These are phyloP conservation scores for Eudyptes chrysolophus DNA, from an alignment of 2,113 vertebrate species.

Conservation along the genomic window DNA sequence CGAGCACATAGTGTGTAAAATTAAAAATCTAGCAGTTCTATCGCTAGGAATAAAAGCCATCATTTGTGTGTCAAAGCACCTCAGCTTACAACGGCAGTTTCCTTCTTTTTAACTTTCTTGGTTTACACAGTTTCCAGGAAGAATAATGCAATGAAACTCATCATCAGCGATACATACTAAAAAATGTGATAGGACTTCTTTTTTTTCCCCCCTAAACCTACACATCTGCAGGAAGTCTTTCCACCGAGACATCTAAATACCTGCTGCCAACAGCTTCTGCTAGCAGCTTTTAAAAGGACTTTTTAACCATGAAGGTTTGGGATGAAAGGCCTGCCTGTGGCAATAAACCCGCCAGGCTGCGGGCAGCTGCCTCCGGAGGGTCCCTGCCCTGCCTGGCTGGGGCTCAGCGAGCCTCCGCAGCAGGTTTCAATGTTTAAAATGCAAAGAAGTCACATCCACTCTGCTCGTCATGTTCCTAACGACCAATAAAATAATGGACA, in stretches of 20 bases:
- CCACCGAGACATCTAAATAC: neutral
- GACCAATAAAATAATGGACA: neutral
- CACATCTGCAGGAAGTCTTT: neutral
- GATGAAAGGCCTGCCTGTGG: neutral
- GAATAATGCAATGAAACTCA: slow-evolving; percentile 36
- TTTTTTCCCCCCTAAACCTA: neutral
- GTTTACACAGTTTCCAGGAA: slow-evolving; percentile 31
- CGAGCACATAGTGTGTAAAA: neutral
- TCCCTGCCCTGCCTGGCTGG: neutral
- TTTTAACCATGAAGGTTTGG: neutral
- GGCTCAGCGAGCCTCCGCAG: rapidly evolving
- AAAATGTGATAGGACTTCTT: neutral
- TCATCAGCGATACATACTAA: neutral
- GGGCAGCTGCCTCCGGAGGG: neutral
- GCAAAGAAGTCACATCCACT: neutral
- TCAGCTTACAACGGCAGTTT: neutral
- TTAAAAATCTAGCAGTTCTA: neutral
- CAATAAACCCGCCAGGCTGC: rapidly evolving
- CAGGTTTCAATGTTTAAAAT: neutral
- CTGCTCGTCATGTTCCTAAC: rapidly evolving
- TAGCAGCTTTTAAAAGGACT: neutral
- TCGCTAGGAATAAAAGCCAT: neutral
- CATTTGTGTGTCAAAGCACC: neutral
- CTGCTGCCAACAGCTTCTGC: neutral
- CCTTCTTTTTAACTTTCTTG: neutral